Percentiles rank a stretch among this genome's conserved stretches.
phyloP scores from a whole-genome alignment of 2,113 vertebrate genomes.

The Himantopus leucocephalus region DNA sequence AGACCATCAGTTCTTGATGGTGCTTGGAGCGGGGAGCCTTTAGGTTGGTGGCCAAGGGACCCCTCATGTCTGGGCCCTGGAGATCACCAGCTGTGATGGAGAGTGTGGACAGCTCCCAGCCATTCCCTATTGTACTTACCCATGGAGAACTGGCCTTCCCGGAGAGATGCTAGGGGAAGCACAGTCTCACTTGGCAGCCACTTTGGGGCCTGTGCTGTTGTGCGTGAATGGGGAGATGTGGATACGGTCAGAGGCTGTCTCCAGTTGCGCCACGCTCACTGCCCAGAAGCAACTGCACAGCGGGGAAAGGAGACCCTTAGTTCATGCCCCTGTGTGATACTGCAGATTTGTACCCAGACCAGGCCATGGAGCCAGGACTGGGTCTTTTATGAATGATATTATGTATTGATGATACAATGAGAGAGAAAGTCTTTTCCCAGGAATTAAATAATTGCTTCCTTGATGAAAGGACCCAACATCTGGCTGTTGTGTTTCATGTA shows the following conservation, averaged over 20 bases:
- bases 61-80: background rate
- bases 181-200: background rate
- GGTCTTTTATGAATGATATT: background rate
- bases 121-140: background rate
- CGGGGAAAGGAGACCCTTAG: background rate
- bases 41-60: background rate
- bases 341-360: background rate
- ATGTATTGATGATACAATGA: background rate
- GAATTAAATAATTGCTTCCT: slow-evolving; percentile 29
- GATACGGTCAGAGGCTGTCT: accelerated
- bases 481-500: background rate
- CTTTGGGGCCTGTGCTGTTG: background rate
- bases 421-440: background rate
- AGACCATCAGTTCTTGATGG: background rate
- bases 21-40: background rate
- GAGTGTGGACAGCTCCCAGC: background rate
- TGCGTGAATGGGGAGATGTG: background rate
- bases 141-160: background rate
- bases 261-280: background rate
- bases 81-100: background rate
- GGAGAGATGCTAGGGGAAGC: background rate
- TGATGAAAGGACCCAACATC: slow-evolving; percentile 26
- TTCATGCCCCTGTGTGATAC: background rate
- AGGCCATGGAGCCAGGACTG: background rate
- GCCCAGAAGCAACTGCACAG: background rate